Conservation (phyloP, 2,888 invertebrate species). For the Strigamia crassipes region DNA sequence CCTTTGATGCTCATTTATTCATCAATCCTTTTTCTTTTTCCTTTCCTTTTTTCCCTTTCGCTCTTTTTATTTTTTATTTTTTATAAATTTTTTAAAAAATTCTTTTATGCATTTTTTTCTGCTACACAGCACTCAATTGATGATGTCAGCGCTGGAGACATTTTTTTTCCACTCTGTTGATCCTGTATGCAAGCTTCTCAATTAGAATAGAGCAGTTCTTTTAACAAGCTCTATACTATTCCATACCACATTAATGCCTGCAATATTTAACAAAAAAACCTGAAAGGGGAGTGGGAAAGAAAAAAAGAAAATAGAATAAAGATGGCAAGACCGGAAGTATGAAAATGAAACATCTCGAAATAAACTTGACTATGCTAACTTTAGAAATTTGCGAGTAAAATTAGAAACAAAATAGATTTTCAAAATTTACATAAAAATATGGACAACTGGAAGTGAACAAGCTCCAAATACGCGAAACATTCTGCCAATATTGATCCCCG, state of each 20-base stretch:
- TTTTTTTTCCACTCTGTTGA: constrained; percentile 37
- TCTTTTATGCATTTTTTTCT: not conserved
- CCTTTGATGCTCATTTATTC: constrained; percentile 37
- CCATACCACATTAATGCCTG: not conserved
- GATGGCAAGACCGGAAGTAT: constrained; percentile 7
- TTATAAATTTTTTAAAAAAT: too few species aligned
- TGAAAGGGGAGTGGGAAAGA: not conserved
- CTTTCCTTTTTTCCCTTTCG: not conserved
- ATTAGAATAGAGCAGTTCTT: constrained; percentile 22
- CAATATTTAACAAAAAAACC: too few species aligned
- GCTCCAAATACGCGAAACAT: too few species aligned
- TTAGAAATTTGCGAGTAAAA: not conserved
- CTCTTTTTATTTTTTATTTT: not conserved
- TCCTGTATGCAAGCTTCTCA: constrained; percentile 8
- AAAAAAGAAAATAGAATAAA: not conserved
- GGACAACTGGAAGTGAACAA: too few species aligned
- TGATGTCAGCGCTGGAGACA: constrained; percentile 32
- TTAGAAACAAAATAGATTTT: not conserved
- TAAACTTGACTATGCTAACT: not conserved
- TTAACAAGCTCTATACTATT: not conserved
- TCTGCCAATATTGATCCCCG: not conserved
- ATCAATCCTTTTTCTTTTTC: not conserved
- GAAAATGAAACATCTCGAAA: not conserved
- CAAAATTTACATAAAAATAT: too few species aligned
- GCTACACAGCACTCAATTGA: constrained; percentile 35